phyloP scores from a whole-genome alignment of 2,888 invertebrate species.

The Hymenopus coronatus region DNA sequence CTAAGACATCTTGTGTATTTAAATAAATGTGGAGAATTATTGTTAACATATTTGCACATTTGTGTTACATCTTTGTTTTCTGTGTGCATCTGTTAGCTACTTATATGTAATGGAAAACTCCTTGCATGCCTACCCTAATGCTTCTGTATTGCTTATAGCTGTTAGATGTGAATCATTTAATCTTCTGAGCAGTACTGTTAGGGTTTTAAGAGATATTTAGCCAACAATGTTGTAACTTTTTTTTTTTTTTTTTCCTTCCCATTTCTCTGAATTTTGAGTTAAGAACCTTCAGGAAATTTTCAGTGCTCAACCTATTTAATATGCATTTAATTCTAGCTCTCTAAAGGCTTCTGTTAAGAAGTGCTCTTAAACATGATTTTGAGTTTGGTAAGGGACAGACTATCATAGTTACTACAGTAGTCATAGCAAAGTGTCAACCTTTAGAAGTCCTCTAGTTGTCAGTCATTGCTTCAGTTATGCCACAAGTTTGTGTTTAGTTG shows the following conservation, averaged over 20 bases:
- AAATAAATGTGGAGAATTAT: background rate
- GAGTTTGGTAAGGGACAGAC: too few species aligned
- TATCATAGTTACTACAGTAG: too few species aligned
- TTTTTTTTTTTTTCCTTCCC: background rate
- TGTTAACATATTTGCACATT: background rate
- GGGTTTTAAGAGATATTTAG: background rate
- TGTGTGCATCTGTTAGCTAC: background rate
- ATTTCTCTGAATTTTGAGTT: background rate
- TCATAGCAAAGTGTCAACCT: background rate
- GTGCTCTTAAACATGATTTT: background rate
- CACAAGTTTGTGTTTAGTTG: background rate
- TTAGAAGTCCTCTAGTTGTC: background rate
- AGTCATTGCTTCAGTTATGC: background rate
- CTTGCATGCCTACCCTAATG: background rate
- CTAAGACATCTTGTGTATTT: too few species aligned
- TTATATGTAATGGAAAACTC: background rate
- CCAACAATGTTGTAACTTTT: background rate
- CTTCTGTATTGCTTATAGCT: background rate
- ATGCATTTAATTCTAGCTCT: background rate
- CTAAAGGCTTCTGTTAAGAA: background rate
- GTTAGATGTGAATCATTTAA: background rate
- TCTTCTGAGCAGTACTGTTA: background rate
- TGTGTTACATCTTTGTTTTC: background rate
- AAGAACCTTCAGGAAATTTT: background rate
- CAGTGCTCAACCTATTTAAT: background rate